Evolutionary conservation across 2,888 invertebrate genomes (phyloP).

Genomic region (Pyrrhosoma nymphula): DNA sequence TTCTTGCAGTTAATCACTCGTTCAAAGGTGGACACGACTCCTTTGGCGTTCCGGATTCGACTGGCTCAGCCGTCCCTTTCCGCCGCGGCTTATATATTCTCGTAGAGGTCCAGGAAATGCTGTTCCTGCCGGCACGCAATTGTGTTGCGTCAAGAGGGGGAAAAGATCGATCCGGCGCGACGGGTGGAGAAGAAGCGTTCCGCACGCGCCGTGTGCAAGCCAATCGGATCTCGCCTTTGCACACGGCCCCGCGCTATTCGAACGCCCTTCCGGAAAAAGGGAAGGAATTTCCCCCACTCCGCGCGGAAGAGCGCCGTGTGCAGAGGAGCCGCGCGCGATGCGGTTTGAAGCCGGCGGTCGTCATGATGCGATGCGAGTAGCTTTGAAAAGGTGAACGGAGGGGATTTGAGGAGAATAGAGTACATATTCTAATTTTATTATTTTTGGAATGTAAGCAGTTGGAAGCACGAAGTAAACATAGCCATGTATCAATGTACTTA

Average conservation of each 20-base stretch:
- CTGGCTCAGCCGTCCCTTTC: not conserved
- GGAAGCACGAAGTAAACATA: too few species aligned
- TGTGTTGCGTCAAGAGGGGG: too few species aligned
- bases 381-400: too few species aligned
- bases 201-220: not conserved
- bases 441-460: too few species aligned
- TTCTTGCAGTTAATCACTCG: not conserved
- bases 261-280: not conserved
- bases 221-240: not conserved
- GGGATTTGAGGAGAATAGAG: too few species aligned
- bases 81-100: not conserved
- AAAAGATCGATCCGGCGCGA: not conserved
- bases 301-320: not conserved
- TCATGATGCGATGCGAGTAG: too few species aligned
- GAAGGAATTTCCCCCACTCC: not conserved
- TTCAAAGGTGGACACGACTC: not conserved
- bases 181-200: not conserved
- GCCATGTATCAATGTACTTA: too few species aligned
- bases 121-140: not conserved
- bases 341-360: too few species aligned
- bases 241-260: constrained; percentile 10
- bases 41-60: too few species aligned
- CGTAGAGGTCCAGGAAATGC: too few species aligned
- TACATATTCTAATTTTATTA: too few species aligned
- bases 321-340: not conserved